Evolutionary conservation across 2,888 invertebrate species (phyloP).

Genomic region (Pristionchus japonicus): DNA sequence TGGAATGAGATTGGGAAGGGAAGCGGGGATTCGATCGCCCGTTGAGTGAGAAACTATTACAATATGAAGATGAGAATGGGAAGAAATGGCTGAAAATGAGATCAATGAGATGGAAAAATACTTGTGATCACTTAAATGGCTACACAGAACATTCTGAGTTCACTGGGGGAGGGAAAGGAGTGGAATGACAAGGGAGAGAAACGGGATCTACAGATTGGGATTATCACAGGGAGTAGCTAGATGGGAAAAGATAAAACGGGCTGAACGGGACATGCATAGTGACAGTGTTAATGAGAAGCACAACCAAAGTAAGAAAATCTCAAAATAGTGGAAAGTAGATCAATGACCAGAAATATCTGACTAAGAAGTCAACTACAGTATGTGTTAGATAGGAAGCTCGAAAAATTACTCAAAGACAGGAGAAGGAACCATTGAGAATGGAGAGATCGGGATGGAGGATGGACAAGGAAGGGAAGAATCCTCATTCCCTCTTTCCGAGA

Average conservation of each 20-base stretch:
- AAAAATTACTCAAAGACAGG: too few species aligned
- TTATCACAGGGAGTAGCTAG: background rate
- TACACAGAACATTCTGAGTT: background rate
- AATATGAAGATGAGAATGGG: background rate
- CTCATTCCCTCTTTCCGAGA: background rate
- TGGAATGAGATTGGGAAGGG: conserved; percentile 1
- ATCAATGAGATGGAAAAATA: background rate
- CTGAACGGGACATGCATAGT: background rate
- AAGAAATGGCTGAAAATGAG: conserved; percentile 5
- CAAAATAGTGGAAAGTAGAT: too few species aligned
- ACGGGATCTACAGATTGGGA: background rate
- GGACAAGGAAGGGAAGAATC: background rate
- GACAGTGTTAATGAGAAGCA: too few species aligned
- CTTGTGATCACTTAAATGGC: background rate
- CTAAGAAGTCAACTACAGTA: background rate
- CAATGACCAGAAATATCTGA: background rate
- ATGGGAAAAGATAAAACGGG: background rate
- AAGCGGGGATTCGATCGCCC: background rate
- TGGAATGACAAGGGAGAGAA: background rate
- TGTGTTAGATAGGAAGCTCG: background rate
- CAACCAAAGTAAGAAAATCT: background rate
- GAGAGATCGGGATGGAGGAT: background rate
- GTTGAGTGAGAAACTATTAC: background rate
- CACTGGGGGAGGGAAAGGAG: background rate
- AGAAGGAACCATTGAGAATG: background rate